Evolutionary conservation across 2,797 vertebrate genomes (phyloP).

Genomic region (Silurus aristotelis): DNA sequence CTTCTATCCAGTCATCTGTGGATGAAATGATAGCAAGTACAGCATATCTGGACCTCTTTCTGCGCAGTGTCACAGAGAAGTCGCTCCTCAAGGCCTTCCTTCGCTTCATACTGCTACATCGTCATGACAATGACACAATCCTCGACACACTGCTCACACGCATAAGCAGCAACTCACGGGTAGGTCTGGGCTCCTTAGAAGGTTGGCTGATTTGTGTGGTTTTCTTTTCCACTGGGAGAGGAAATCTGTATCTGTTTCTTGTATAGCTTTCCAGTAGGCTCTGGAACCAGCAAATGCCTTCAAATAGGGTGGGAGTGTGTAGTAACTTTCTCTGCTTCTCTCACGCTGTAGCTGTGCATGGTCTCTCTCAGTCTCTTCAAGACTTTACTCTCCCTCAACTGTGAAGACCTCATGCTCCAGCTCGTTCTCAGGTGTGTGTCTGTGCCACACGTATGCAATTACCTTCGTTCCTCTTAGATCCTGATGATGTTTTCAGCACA

Average conservation of each 20-base stretch:
- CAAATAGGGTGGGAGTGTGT: neutral
- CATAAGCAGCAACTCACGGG: slow-evolving; percentile 94
- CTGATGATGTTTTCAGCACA: neutral
- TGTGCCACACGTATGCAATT: slow-evolving; percentile 14
- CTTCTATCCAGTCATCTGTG: slow-evolving; percentile 81
- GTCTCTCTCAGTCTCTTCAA: slow-evolving; percentile 95
- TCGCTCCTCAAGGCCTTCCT: slow-evolving; percentile 93
- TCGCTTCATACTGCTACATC: slow-evolving; percentile 91
- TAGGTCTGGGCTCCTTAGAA: slow-evolving; percentile 61
- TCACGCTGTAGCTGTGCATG: slow-evolving; percentile 83
- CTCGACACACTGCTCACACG: slow-evolving; percentile 92
- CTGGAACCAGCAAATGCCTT: slow-evolving; percentile 4
- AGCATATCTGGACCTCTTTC: slow-evolving; percentile 94
- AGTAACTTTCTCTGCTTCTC: slow-evolving; percentile 40
- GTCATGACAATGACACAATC: slow-evolving; percentile 90
- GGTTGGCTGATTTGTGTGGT: neutral
- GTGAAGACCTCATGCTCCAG: slow-evolving; percentile 95
- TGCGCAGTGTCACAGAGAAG: slow-evolving; percentile 88
- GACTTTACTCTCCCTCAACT: slow-evolving; percentile 92
- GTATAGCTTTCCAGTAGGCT: neutral
- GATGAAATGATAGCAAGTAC: slow-evolving; percentile 98
- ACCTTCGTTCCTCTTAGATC: neutral
- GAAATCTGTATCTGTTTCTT: neutral
- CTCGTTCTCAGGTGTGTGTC: slow-evolving; percentile 88
- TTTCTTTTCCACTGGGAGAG: neutral